Conservation (phyloP, 2,113 vertebrate genomes). For the Pedionomus torquatus region DNA sequence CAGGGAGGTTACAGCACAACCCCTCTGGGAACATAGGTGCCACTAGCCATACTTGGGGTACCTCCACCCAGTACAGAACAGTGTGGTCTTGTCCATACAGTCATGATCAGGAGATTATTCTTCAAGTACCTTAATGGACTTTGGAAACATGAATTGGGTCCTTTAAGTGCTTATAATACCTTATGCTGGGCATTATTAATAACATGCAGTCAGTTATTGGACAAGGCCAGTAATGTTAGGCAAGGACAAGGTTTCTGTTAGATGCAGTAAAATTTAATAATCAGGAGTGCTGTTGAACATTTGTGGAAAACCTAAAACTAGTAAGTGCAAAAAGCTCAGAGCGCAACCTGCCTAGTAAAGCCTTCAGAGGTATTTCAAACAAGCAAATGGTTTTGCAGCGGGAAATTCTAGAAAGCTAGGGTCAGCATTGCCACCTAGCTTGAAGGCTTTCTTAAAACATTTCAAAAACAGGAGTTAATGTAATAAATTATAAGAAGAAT, state of each 20-base stretch:
- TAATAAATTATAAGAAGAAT: not conserved
- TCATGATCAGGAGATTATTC: not conserved
- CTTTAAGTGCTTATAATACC: not conserved
- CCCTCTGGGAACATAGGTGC: not conserved
- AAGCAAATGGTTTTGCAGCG: not conserved
- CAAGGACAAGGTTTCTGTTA: not conserved
- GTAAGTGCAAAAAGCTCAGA: not conserved
- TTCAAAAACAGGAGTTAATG: not conserved
- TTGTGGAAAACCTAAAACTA: not conserved
- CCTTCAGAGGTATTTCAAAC: not conserved
- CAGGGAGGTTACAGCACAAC: not conserved
- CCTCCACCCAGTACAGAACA: not conserved
- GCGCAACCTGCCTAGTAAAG: not conserved
- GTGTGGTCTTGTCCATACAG: not conserved
- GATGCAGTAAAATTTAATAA: not conserved
- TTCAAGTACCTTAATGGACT: not conserved
- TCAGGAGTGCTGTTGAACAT: not conserved
- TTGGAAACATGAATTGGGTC: not conserved
- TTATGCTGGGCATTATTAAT: not conserved
- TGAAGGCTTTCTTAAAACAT: not conserved
- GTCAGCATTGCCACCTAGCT: not conserved
- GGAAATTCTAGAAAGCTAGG: not conserved
- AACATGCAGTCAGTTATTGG: not conserved
- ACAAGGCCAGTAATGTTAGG: not conserved
- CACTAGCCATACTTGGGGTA: not conserved